These are phyloP conservation scores for Rhineura floridana DNA, from an alignment of 2,113 vertebrate species.

Conservation along the genomic window DNA sequence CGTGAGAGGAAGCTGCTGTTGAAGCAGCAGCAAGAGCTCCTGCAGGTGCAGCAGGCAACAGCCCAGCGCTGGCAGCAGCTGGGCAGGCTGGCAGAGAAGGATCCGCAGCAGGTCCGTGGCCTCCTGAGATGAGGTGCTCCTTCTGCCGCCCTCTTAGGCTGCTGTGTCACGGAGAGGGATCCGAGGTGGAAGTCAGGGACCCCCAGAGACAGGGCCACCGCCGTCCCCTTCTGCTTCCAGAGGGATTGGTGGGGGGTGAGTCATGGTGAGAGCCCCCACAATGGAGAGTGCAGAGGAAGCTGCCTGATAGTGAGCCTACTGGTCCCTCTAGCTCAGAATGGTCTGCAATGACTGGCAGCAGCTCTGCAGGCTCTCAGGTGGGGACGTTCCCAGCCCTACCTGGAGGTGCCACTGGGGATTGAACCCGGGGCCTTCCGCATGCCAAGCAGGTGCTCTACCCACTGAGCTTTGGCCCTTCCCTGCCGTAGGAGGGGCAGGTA, in stretches of 20 bases:
- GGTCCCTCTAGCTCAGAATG: no score
- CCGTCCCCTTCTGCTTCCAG: not conserved
- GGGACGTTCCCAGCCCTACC: no score
- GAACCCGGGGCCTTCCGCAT: no score
- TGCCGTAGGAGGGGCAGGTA: no score
- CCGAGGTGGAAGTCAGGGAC: not conserved
- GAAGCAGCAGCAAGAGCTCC: constrained; percentile 67
- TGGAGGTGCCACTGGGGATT: no score
- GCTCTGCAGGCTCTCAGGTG: no score
- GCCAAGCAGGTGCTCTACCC: no score
- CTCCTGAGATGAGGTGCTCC: not conserved
- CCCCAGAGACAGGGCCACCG: no score
- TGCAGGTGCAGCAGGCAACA: constrained; percentile 49
- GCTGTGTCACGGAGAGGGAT: not conserved
- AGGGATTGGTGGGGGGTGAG: not conserved
- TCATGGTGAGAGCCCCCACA: no score
- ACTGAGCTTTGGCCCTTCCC: no score
- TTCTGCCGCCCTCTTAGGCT: not conserved
- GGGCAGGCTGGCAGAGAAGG: not conserved
- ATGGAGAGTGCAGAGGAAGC: not conserved
- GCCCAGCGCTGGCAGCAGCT: constrained; percentile 55
- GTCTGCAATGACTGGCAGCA: no score
- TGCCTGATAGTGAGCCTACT: no score
- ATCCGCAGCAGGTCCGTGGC: not conserved
- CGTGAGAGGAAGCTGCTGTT: constrained; percentile 70